phyloP scores from a whole-genome alignment of 2,113 vertebrate species.

The Pimephales promelas region DNA sequence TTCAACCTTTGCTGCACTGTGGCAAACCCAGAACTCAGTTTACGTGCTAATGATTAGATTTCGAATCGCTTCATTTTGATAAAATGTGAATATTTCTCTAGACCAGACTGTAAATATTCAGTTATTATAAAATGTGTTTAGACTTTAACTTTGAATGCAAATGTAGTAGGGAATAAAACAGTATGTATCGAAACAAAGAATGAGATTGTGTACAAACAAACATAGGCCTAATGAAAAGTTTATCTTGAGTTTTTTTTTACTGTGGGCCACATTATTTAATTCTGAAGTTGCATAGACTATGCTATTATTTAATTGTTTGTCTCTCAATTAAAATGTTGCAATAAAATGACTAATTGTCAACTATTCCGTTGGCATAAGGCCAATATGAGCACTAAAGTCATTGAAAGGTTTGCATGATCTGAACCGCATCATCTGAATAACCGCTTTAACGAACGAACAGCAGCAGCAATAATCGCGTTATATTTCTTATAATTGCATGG shows the following conservation, averaged over 20 bases:
- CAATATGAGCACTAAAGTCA: not conserved
- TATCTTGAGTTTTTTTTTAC: conserved; percentile 43
- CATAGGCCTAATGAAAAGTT: conserved; percentile 40
- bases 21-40: conserved; percentile 7
- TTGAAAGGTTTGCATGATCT: not conserved
- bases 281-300: conserved; percentile 34
- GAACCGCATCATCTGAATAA: not conserved
- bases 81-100: conserved; percentile 68
- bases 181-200: conserved; percentile 64
- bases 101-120: conserved; percentile 66
- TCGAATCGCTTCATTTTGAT: conserved; percentile 69
- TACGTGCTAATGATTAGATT: conserved; percentile 47
- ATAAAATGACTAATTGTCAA: conserved; percentile 23
- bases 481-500: not conserved
- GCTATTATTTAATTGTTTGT: conserved; percentile 45
- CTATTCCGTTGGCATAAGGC: not conserved
- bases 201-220: conserved; percentile 26
- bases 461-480: not conserved
- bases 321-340: conserved; percentile 37
- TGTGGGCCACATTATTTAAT: conserved; percentile 45
- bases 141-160: conserved; percentile 69
- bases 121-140: conserved; percentile 64
- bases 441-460: not conserved
- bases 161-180: conserved; percentile 64
- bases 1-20: conserved; percentile 22